phyloP scores from a whole-genome alignment of 2,797 vertebrate species.

The Sebastolobus altivelis region DNA sequence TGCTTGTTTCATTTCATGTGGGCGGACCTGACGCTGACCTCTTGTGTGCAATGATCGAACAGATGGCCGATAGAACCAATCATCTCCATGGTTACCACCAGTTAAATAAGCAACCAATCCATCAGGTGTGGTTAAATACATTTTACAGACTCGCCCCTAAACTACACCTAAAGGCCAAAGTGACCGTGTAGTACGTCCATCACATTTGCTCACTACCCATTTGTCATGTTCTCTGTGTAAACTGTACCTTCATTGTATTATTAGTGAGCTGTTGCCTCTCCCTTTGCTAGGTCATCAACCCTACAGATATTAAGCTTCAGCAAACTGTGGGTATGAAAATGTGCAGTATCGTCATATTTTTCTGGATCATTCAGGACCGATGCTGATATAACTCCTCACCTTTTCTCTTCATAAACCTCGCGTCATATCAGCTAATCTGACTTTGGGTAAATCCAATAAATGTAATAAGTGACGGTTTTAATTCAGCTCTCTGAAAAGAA shows the following conservation, averaged over 20 bases:
- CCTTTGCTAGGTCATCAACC: background rate
- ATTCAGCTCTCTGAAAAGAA: slow-evolving; percentile 19
- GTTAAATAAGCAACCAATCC: background rate
- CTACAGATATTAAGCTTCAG: background rate
- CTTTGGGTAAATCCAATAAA: background rate
- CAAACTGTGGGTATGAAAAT: background rate
- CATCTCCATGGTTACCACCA: slow-evolving; percentile 17
- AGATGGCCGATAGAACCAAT: background rate
- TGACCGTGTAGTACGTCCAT: background rate
- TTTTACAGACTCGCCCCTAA: background rate
- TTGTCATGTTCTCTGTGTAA: background rate
- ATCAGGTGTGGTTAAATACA: background rate
- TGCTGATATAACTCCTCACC: background rate
- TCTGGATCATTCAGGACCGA: background rate
- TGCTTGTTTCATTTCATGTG: background rate
- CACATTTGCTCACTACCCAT: background rate
- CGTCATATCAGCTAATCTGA: background rate
- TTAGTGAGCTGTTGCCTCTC: background rate
- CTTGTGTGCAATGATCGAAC: background rate
- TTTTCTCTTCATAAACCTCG: background rate
- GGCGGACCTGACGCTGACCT: background rate
- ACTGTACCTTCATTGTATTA: background rate
- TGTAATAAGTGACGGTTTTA: slow-evolving; percentile 9
- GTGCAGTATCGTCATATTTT: background rate
- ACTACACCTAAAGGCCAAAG: background rate